These are phyloP conservation scores for Odobenus rosmarus DNA, from an alignment of 2,113 vertebrate genomes.

Conservation along the genomic window DNA sequence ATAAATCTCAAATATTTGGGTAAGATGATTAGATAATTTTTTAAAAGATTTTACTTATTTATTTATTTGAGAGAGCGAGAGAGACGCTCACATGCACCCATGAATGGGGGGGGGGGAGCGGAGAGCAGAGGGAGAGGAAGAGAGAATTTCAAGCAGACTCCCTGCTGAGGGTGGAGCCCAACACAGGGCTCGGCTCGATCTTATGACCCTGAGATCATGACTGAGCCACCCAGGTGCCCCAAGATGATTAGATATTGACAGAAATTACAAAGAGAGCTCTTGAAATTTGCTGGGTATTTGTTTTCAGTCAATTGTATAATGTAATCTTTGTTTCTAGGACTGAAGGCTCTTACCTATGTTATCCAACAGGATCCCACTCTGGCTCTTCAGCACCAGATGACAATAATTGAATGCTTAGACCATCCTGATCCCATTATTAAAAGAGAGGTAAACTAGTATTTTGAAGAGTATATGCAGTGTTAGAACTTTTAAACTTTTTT, in stretches of 20 bases:
- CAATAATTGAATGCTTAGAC: slow-evolving; percentile 98
- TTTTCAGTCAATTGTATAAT: slow-evolving; percentile 18
- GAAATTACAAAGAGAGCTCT: slow-evolving; percentile 3
- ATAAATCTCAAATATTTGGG: slow-evolving; percentile 99
- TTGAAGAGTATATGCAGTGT: slow-evolving; percentile 31
- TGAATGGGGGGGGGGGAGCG: not conserved
- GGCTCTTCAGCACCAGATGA: slow-evolving; percentile 98
- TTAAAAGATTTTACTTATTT: not conserved
- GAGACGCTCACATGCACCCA: rapidly evolving
- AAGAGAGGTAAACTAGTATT: slow-evolving; percentile 91
- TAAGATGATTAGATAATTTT: slow-evolving; percentile 83
- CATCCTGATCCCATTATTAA: slow-evolving; percentile 97
- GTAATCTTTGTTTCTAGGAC: slow-evolving; percentile 85
- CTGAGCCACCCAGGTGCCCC: not conserved
- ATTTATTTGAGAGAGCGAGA: not conserved
- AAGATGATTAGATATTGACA: slow-evolving; percentile 78
- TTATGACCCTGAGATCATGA: not conserved
- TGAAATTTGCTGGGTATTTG: not conserved
- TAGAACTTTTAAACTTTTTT: not conserved
- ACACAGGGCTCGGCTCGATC: not conserved
- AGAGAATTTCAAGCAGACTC: not conserved
- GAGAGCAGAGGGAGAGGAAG: not conserved
- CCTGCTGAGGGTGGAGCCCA: not conserved
- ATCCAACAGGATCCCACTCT: slow-evolving; percentile 96
- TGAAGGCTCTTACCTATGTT: slow-evolving; percentile 97